Base-by-base conservation (phyloP, 2,113 vertebrate species). In the Scomber japonicus region DNA sequence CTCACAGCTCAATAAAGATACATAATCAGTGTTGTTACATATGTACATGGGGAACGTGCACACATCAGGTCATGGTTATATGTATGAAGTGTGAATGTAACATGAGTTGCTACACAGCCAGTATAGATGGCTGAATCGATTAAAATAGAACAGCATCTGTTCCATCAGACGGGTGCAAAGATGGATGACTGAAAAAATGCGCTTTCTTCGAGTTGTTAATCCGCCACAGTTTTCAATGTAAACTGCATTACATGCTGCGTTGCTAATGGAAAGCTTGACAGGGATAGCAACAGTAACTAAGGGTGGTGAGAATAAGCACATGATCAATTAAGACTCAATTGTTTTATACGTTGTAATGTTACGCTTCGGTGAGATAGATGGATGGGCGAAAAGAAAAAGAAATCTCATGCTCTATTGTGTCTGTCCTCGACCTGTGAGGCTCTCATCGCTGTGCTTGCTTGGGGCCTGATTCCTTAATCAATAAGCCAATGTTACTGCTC, bases 401-500 rank as follows among this genome's bases (percentile, higher is more conserved):
- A 35, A 60, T 68, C 59, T 82, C 59, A 54, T 60, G 59, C 78
- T 69, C 61, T 54, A 60, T 53, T 60, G 60, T 45, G 24, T 73
- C 54, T 63, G 27, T 60, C 16, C 2, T 31, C 14, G 5, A 59
- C 19, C 65, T 82, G 35, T 7, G 27, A 72, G 57, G 48, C 21
- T 65, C 81, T 62, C 75, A 16, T 27, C 3, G 0, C 71, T 72
- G 24, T 2, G 19, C 64, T 74, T 51, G 49, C 86, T 83, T 31
- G 64, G 31, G 67, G 81, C 65, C 44, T 74, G 75, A 88, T 82
- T 87, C 82, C 67, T 88, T 57, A 80, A 91, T 92, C 90, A 87
- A 91, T 92, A 91, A 80, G 51, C 78, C 87, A 21, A 79, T 88
- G 72, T 69, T 57, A 3, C 63, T 30, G 59, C 68, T 88, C 82